Evolutionary conservation across 2,797 vertebrate species (phyloP).

Genomic region (Hippopotamyrus pictus): DNA sequence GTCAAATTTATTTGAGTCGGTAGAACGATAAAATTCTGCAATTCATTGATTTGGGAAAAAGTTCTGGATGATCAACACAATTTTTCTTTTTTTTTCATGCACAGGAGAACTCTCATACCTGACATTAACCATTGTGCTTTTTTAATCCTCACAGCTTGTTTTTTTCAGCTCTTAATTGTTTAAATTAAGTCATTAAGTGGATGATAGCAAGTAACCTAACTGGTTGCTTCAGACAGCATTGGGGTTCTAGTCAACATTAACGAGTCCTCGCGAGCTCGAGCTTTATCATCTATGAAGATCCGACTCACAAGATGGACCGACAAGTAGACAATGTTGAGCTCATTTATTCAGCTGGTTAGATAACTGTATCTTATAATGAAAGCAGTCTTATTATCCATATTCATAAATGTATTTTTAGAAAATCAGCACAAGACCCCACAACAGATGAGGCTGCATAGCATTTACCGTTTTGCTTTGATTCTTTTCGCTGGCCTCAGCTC

Average conservation of each 20-base stretch:
- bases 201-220: not conserved
- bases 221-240: not conserved
- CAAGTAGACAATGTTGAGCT: not conserved
- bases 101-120: not conserved
- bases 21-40: not conserved
- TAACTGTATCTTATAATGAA: not conserved
- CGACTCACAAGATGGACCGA: not conserved
- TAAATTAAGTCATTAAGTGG: not conserved
- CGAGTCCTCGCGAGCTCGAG: not conserved
- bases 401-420: not conserved
- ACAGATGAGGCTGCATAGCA: slow-evolving; percentile 30
- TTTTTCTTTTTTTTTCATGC: too few relatives aligned
- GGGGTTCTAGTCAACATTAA: not conserved
- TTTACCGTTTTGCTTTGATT: not conserved
- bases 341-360: not conserved
- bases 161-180: not conserved
- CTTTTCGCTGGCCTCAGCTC: not conserved
- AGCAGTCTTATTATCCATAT: not conserved
- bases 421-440: slow-evolving; percentile 11
- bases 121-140: not conserved
- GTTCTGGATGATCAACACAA: not conserved
- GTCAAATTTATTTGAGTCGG: not conserved
- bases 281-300: not conserved
- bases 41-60: not conserved
- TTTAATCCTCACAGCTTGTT: not conserved